Conservation (phyloP, 2,888 invertebrate species). For the Amiota communis region DNA sequence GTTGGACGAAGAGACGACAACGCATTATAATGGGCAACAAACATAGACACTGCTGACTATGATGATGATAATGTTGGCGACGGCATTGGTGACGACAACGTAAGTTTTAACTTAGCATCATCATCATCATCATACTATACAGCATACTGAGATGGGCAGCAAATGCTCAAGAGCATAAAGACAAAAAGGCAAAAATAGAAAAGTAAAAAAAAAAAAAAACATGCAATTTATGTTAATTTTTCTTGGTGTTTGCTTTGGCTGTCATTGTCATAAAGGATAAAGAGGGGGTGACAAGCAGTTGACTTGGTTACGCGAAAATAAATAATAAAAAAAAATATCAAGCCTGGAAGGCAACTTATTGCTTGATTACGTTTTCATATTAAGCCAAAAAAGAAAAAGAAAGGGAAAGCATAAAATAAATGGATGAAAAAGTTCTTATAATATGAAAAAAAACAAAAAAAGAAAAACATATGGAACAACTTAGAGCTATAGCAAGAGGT, state of each 20-base stretch:
- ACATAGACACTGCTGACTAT: too few species aligned
- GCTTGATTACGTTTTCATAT: conserved; percentile 18
- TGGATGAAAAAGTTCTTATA: too few species aligned
- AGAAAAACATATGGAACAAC: conserved; percentile 12
- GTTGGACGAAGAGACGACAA: too few species aligned
- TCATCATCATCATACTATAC: too few species aligned
- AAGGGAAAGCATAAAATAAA: neutral
- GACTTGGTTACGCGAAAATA: conserved; percentile 16
- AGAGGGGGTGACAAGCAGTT: neutral
- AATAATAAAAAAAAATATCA: neutral
- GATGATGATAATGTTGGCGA: neutral
- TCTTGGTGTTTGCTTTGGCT: conserved; percentile 58
- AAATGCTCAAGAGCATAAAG: conserved; percentile 33
- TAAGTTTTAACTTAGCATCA: too few species aligned
- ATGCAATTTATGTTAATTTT: conserved; percentile 67
- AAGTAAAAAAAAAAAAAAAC: conserved; percentile 31
- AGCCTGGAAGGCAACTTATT: conserved; percentile 11
- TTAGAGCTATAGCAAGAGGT: neutral
- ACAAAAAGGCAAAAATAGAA: conserved; percentile 1
- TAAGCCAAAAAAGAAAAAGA: neutral
- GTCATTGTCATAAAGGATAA: neutral
- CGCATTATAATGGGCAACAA: neutral
- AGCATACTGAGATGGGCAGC: neutral
- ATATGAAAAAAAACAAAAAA: too few species aligned
- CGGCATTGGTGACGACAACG: neutral